Evolutionary conservation across 1,140 invertebrate species (phyloP), one percentile per base, ranked within the genome.

Genomic region (Liolophura sinensis): DNA sequence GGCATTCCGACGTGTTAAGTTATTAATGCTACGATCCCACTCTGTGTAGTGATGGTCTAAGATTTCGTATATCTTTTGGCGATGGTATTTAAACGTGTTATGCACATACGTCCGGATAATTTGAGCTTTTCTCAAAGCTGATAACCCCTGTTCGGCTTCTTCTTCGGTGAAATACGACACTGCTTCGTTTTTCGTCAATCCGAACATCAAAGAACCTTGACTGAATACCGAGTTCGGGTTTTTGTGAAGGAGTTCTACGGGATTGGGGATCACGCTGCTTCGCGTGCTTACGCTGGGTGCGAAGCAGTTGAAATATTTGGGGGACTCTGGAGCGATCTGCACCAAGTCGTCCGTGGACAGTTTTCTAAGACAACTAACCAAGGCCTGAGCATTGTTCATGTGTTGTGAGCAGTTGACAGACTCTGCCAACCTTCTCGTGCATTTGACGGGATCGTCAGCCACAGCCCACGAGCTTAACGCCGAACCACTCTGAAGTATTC

Each of bases 61-160:
- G 46, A 95, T 96, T 77, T 95, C 94, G 85, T 96, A 95, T 82
- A 98, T 97, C 84, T 98, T 95, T 73, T 93, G 94, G 67, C 96
- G 88, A 82, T 97, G 95, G 52, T 73, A 94, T 79, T 91, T 92
- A 6, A 91, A 89, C 82, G 94, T 92, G 79, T 93, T 92, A 16
- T 93, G 90, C 58, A 89, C 85, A 77, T 97, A 93, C 14, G 95
- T 96, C 72, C 94, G 88, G 73, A 97, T 90, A 76, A 96, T 94
- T 82, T 91, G 90, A 81, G 96, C 93, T 62, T 95, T 88, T 63
- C 93, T 87, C 76, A 93, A 91, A 40, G 92, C 91, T 79, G 95
- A 93, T 78, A 98, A 94, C 47, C 96, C 96, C 75, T 93, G 92
- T 75, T 93, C 91, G 16, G 95, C 90, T 75, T 97, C 94, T 59